Evolutionary conservation across 2,797 vertebrate genomes (phyloP).

Genomic region (Sebastolobus altivelis): DNA sequence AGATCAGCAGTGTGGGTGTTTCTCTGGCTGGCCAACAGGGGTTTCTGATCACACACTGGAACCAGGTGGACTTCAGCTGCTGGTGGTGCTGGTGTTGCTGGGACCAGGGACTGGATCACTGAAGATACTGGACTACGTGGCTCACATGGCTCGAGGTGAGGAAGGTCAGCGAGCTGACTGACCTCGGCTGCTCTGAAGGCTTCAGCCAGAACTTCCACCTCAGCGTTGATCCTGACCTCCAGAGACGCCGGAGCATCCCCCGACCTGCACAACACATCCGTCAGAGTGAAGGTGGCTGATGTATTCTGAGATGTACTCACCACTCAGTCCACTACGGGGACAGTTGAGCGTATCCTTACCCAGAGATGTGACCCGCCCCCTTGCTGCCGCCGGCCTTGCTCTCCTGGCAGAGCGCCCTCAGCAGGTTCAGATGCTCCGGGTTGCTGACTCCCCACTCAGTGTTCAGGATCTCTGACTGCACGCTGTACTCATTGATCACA

Average conservation of each 20-base stretch:
- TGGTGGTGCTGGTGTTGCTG: background rate
- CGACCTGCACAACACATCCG: slow-evolving; percentile 9
- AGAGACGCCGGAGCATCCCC: background rate
- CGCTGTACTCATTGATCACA: slow-evolving; percentile 81
- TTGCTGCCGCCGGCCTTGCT: background rate
- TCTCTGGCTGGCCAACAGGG: background rate
- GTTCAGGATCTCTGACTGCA: slow-evolving; percentile 80
- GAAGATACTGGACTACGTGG: background rate
- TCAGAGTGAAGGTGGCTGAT: background rate
- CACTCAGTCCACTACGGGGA: rapidly evolving
- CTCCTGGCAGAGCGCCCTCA: slow-evolving; percentile 67
- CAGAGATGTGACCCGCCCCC: background rate
- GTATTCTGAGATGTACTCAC: too few relatives aligned
- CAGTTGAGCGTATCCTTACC: slow-evolving; percentile 40
- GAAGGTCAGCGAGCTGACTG: background rate
- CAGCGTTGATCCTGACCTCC: slow-evolving; percentile 41
- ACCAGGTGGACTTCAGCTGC: background rate
- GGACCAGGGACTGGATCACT: background rate
- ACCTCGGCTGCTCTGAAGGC: slow-evolving; percentile 27
- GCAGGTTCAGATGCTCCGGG: slow-evolving; percentile 76
- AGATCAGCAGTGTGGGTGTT: background rate
- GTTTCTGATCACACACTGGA: slow-evolving; percentile 3
- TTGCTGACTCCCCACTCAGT: slow-evolving; percentile 81
- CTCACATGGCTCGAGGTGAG: background rate
- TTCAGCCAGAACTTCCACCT: slow-evolving; percentile 25